Base-by-base conservation (phyloP, 2,797 vertebrate species). In the Benthosema pterotum region DNA sequence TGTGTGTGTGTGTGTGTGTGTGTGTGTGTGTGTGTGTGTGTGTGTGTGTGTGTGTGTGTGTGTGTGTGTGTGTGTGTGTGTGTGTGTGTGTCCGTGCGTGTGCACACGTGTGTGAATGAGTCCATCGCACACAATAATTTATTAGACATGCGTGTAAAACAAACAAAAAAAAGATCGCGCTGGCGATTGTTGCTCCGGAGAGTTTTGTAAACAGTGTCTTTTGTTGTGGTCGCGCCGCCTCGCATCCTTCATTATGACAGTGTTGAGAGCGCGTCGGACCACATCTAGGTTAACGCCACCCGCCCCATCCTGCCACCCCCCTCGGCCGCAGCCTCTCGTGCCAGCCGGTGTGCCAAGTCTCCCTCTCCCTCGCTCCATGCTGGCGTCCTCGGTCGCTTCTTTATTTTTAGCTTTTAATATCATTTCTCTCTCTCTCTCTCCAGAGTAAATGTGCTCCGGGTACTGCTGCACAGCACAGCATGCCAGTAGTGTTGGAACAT, bases 361-460 rank as follows among this genome's bases (percentile, higher is more conserved):
- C 50, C 62, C 22, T 64, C 50, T 22, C 22, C 74, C 56, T 62
- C 14, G 11, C 69, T 52, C 38, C 4, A 67, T 68, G 74, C 63
- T 63, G 38, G 28, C 52, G 52, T 49, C 61, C 49, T 71, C 43
- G 22, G 67, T 62, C 67, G 46, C 49, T 61, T 15, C 52, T 8
- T 61, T 75, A 70, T 74, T 19, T 59, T 71, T 48, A 72, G 59
- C 54, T 71, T 48, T 54, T 52, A 38, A 47, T 54, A 28, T 65
- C 7, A 60, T 77, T 61, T 60, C 69, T 67, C 60, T 63, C 11
- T 59, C 51, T 80, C 63, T 49, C 50, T 52, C 48, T 78, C 78
- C 74, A 83, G 53, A 69, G 69, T 77, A 84, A 32, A 85, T 77
- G 47, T 78, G 63, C 75, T 83, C 63, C 51, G 51, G 72, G 77